Evolutionary conservation across 2,797 vertebrate genomes (phyloP).

Genomic region (Oryzias sinensis): DNA sequence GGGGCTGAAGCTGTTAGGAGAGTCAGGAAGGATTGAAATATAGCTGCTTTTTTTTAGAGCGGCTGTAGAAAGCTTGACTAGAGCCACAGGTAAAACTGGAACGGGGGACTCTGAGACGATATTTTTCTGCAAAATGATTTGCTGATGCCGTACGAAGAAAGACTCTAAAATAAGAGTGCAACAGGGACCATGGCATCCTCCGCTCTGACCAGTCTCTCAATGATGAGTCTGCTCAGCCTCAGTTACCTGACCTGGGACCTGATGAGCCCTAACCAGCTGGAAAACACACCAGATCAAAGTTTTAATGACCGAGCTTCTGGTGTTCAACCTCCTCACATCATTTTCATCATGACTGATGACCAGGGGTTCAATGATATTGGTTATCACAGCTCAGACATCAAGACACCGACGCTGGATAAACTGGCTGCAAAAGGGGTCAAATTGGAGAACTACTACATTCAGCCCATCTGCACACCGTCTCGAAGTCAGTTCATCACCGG

Average conservation of each 20-base stretch:
- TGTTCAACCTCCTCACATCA: constrained; percentile 85
- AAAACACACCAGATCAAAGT: constrained; percentile 70
- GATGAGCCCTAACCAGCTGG: constrained; percentile 86
- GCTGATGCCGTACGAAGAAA: constrained; percentile 14
- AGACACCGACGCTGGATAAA: constrained; percentile 90
- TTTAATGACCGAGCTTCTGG: constrained; percentile 64
- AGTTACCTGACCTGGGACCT: constrained; percentile 94
- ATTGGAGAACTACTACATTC: constrained; percentile 97
- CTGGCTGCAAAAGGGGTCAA: constrained; percentile 93
- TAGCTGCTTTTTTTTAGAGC: constrained; percentile 15
- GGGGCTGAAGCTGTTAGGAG: constrained; percentile 45
- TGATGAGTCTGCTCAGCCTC: constrained; percentile 92
- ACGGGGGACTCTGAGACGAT: constrained; percentile 1
- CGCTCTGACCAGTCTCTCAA: constrained; percentile 88
- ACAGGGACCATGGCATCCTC: constrained; percentile 80
- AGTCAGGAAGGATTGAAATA: constrained; percentile 34
- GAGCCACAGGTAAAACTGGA: neutral
- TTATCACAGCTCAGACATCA: constrained; percentile 93
- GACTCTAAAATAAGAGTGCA: neutral
- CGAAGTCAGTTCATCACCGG: constrained; percentile 96
- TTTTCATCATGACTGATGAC: constrained; percentile 97
- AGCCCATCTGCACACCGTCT: constrained; percentile 97
- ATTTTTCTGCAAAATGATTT: constrained; percentile 26
- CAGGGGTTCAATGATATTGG: constrained; percentile 96
- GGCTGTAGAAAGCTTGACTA: constrained; percentile 5